phyloP scores from a whole-genome alignment of 2,113 vertebrate species.

The Gorsachius goisagi region DNA sequence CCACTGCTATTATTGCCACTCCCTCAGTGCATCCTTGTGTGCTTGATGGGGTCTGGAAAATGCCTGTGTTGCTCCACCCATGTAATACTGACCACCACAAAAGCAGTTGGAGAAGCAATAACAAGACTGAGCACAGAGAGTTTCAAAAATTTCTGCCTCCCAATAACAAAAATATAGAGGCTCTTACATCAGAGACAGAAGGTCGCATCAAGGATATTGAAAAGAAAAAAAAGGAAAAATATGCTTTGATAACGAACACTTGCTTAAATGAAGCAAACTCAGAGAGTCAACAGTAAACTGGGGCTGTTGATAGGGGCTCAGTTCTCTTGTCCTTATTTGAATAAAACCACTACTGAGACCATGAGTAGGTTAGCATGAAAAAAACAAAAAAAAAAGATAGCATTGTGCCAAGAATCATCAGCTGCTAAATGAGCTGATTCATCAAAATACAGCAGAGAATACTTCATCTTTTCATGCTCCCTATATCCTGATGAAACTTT shows the following conservation, averaged over 20 bases:
- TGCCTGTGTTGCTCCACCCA: not conserved
- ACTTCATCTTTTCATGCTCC: not conserved
- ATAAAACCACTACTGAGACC: not conserved
- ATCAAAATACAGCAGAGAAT: not conserved
- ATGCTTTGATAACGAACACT: not conserved
- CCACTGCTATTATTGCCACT: not conserved
- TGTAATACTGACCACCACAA: not conserved
- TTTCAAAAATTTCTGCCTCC: not conserved
- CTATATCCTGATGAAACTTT: not conserved
- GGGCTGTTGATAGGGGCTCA: not conserved
- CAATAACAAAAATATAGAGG: rapidly evolving
- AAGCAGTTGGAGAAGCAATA: not conserved
- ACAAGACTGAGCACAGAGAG: not conserved
- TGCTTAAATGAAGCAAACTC: not conserved
- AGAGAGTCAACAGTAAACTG: not conserved
- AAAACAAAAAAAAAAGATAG: too few species aligned
- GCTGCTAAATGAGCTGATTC: not conserved
- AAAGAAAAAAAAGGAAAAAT: not conserved
- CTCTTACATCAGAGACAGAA: not conserved
- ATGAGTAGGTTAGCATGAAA: not conserved
- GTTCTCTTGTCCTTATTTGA: not conserved
- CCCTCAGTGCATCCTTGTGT: not conserved
- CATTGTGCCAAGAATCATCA: not conserved
- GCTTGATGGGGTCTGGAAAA: not conserved
- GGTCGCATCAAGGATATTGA: not conserved